Percentiles rank a stretch among this genome's conserved stretches.
Evolutionary conservation across 2,113 vertebrate species (phyloP).

Genomic region (Eira barbara): DNA sequence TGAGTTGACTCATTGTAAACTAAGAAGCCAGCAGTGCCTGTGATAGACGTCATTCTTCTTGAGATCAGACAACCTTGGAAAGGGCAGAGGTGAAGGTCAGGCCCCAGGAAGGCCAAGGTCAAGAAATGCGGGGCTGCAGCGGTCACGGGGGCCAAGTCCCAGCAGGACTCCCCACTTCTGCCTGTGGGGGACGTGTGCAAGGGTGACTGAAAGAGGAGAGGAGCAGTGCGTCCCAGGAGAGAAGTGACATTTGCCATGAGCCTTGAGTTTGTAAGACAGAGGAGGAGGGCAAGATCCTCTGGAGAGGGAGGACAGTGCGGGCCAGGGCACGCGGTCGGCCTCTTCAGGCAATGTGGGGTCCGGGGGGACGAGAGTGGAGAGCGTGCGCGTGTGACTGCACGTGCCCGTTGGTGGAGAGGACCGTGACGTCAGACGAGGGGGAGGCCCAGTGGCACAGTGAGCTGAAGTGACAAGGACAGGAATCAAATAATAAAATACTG

Average conservation of each 20-base stretch:
- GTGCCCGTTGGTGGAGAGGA: neutral
- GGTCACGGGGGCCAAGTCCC: rapidly evolving
- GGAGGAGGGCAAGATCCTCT: neutral
- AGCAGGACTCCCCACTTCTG: too few species aligned
- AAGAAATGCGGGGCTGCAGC: neutral
- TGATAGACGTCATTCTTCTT: rapidly evolving
- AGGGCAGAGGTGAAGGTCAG: neutral
- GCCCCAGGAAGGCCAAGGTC: rapidly evolving
- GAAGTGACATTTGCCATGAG: neutral
- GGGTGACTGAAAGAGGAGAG: neutral
- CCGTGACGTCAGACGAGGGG: rapidly evolving
- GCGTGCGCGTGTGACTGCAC: rapidly evolving
- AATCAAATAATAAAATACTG: neutral
- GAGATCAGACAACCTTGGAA: neutral
- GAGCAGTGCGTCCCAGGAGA: neutral
- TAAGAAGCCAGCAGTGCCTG: rapidly evolving
- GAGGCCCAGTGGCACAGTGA: neutral
- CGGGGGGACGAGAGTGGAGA: rapidly evolving
- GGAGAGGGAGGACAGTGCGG: too few species aligned
- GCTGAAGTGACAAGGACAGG: neutral
- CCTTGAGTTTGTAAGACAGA: too few species aligned
- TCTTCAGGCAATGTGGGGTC: neutral
- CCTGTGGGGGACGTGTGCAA: rapidly evolving
- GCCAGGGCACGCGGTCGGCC: neutral
- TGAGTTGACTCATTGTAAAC: rapidly evolving